Conservation (phyloP, 2,113 vertebrate species). For the Ellobius talpinus region DNA sequence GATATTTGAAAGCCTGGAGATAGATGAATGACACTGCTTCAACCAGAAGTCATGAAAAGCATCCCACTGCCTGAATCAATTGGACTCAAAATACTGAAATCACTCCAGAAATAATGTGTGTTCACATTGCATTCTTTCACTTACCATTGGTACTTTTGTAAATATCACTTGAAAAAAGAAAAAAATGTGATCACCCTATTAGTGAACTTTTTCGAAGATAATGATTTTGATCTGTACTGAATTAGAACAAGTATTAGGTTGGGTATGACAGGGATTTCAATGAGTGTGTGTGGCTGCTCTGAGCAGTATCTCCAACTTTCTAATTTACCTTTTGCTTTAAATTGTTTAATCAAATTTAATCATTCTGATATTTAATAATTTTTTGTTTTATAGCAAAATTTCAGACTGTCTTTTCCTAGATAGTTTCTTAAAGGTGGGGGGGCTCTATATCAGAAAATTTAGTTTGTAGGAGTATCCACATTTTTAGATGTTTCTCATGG, state of each 20-base stretch:
- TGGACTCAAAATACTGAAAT: not conserved
- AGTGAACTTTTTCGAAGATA: not conserved
- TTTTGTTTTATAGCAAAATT: not conserved
- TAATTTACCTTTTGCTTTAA: not conserved
- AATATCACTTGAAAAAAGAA: not conserved
- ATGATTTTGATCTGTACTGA: not conserved
- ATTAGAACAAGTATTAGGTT: not conserved
- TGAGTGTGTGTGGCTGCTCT: not conserved
- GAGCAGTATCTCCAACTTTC: not conserved
- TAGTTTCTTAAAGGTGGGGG: not conserved
- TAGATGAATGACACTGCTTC: too few relatives aligned
- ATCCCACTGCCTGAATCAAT: not conserved
- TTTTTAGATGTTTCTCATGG: not conserved
- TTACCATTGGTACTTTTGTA: not conserved
- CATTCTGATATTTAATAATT: not conserved
- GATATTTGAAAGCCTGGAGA: not conserved
- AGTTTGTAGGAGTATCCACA: accelerated
- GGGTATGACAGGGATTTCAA: not conserved
- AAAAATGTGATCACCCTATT: not conserved
- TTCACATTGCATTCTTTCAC: accelerated
- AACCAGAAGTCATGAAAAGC: not conserved
- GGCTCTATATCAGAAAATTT: not conserved
- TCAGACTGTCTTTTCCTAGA: not conserved
- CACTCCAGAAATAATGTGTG: not conserved
- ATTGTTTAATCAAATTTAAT: not conserved